phyloP scores from a whole-genome alignment of 2,113 vertebrate species.

The Pan paniscus region DNA sequence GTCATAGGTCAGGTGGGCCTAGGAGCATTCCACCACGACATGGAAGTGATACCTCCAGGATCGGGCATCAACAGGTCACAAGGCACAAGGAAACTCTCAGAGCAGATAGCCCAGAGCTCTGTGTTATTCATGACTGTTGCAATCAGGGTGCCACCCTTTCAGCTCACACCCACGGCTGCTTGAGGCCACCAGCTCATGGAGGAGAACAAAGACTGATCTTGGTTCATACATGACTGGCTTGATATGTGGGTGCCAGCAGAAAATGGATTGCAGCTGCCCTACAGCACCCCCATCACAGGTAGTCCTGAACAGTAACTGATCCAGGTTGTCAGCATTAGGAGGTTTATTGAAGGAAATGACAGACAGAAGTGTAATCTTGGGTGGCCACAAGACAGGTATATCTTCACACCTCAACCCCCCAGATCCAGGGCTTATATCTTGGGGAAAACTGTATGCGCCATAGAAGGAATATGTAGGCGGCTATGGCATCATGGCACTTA shows the following conservation, averaged over 20 bases:
- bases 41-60: background rate
- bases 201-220: background rate
- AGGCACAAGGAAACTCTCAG: background rate
- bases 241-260: background rate
- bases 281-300: too few relatives aligned
- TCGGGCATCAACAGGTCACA: background rate
- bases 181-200: background rate
- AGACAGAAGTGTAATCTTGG: too few relatives aligned
- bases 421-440: too few relatives aligned
- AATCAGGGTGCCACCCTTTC: background rate
- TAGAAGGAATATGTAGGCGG: too few relatives aligned
- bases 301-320: too few relatives aligned
- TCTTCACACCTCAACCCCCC: too few relatives aligned
- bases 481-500: too few relatives aligned
- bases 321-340: too few relatives aligned
- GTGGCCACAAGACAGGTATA: too few relatives aligned
- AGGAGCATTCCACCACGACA: background rate
- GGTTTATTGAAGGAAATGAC: too few relatives aligned
- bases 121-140: accelerated
- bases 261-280: too few relatives aligned
- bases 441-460: too few relatives aligned
- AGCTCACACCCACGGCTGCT: background rate
- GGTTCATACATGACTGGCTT: background rate
- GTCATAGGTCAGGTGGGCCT: background rate
- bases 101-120: background rate